phyloP scores from a whole-genome alignment of 2,797 vertebrate genomes.

The Loriculus beryllinus region DNA sequence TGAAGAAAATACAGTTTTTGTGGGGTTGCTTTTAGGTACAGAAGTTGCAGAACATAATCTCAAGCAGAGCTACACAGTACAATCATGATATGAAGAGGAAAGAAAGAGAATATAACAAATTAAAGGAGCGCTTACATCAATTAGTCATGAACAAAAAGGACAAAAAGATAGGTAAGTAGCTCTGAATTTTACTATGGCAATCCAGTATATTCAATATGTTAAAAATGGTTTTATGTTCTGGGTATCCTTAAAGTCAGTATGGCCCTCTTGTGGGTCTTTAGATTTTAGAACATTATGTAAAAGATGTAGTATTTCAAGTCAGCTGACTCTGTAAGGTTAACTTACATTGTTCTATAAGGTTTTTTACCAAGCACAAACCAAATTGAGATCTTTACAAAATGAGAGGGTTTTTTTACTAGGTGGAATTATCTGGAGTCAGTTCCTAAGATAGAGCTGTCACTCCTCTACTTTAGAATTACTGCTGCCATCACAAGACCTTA shows the following conservation, averaged over 20 bases:
- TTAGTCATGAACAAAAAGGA: conserved; percentile 93
- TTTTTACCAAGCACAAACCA: background rate
- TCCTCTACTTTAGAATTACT: background rate
- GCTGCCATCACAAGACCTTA: background rate
- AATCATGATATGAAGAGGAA: conserved; percentile 96
- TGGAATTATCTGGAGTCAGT: background rate
- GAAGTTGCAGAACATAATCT: conserved; percentile 92
- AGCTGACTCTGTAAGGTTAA: background rate
- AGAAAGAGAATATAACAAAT: conserved; percentile 90
- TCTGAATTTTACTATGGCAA: background rate
- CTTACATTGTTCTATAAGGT: accelerated
- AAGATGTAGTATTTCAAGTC: background rate
- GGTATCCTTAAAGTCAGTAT: background rate
- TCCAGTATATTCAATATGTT: background rate
- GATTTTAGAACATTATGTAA: background rate
- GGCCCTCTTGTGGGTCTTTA: background rate
- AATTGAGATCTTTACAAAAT: background rate
- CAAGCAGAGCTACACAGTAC: conserved; percentile 93
- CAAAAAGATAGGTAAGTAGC: conserved; percentile 85
- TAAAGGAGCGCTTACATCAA: conserved; percentile 92
- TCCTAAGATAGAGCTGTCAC: background rate
- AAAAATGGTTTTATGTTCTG: background rate
- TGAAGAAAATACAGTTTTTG: background rate
- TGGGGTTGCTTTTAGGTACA: conserved; percentile 81
- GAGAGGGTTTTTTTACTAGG: accelerated